Base-by-base conservation (phyloP, 2,888 invertebrate genomes). In the Cyaniris semiargus region DNA sequence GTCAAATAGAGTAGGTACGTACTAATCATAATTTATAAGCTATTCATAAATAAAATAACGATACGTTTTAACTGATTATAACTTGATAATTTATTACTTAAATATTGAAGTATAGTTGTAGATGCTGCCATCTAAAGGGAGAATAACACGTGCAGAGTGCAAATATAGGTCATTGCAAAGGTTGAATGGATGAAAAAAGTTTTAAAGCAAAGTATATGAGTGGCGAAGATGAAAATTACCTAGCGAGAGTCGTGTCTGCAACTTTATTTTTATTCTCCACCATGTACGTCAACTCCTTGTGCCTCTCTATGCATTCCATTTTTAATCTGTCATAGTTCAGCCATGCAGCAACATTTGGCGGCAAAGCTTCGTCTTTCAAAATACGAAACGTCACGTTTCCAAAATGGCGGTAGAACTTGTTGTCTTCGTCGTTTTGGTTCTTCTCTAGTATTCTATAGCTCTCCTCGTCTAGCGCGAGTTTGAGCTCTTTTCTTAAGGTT, bases 281-380 rank as follows among this genome's bases (percentile, higher is more conserved):
- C 87, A 92, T 89, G 79, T 86, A 87, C 70, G 87, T 90, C 66
- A 94, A 80, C 79, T 93, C 89, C 77, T 92, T 88, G 77, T 94
- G 94, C 79, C 89, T 83, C 77, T 86, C 86, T 31, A 93, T 79
- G 84, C 96, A 96, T 82, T 94, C 91, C 79, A 89, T 89, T 87
- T 95, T 95, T 83, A 96, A 89, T 83, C 89, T 89, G 71, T 91
- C 94, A 85, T 95, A 96, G 83, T 96, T 90, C 79, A 96, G 87
- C 95, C 96, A 95, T 71, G 85, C 86, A 44, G 91, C 90, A 79
- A 95, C 86, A 81, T 94, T 92, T 77, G 86, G 83, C 1, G 95
- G 95, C 78, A 95, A 84, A 3, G 83, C 81, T 71, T 91, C 91
- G 72, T 88, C 88, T 83, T 92, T 94, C 80, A 96, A 84, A 80